phyloP scores from a whole-genome alignment of 2,888 invertebrate genomes.

The Tipula confusa region DNA sequence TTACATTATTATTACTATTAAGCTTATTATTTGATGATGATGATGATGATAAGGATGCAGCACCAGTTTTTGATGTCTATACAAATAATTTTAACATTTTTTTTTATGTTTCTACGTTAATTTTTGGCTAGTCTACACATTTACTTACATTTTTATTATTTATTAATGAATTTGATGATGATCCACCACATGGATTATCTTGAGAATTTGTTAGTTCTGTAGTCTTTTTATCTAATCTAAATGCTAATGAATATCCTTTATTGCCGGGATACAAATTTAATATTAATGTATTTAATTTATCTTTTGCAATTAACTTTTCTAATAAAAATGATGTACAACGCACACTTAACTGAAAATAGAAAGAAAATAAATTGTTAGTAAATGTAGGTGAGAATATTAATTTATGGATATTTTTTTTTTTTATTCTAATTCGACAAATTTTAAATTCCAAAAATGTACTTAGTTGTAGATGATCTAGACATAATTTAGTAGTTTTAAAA shows the following conservation, averaged over 20 bases:
- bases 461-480: too few relatives aligned
- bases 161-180: constrained; percentile 29
- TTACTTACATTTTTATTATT: constrained; percentile 27
- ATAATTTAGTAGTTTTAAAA: too few relatives aligned
- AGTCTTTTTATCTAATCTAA: constrained; percentile 35
- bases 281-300: constrained; percentile 83
- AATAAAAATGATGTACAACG: constrained; percentile 64
- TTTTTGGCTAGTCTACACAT: too few relatives aligned
- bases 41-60: constrained; percentile 30
- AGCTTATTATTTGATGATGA: constrained; percentile 36
- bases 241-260: constrained; percentile 74
- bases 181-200: neutral
- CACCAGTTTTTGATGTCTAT: constrained; percentile 26
- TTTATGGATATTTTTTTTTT: neutral
- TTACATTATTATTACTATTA: constrained; percentile 32
- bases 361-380: constrained; percentile 3
- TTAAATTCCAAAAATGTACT: too few relatives aligned
- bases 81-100: neutral
- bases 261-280: constrained; percentile 88
- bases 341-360: constrained; percentile 44
- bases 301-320: constrained; percentile 77
- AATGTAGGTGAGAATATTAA: neutral
- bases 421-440: too few relatives aligned
- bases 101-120: neutral
- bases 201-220: neutral